Percentiles rank a stretch among this genome's conserved stretches.
Evolutionary conservation across 2,797 vertebrate species (phyloP).

Genomic region (Crocidura indochinensis): DNA sequence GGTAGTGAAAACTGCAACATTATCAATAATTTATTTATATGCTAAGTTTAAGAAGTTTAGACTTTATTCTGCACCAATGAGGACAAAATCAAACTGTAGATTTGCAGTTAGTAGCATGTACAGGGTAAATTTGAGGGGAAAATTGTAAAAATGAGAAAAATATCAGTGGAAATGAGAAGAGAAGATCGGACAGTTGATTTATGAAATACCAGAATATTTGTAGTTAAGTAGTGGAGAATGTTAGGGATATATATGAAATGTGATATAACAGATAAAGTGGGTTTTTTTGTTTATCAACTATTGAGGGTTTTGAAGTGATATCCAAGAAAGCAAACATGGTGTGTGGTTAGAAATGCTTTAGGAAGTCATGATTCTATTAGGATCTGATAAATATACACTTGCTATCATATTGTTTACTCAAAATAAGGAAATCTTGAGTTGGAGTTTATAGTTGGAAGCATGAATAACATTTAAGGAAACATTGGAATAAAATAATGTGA

Average conservation of each 20-base stretch:
- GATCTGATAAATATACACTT: not conserved
- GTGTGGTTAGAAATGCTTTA: slow-evolving; percentile 5
- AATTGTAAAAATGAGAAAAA: not conserved
- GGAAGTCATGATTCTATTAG: not conserved
- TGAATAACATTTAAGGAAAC: not conserved
- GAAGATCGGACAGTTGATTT: not conserved
- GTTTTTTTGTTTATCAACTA: not conserved
- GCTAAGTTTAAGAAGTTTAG: not conserved
- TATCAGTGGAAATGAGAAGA: not conserved
- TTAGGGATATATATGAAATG: not conserved
- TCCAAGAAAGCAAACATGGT: not conserved
- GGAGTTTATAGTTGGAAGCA: not conserved
- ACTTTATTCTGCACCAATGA: not conserved
- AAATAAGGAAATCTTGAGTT: not conserved
- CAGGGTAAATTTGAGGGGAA: slow-evolving; percentile 13
- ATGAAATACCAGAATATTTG: not conserved
- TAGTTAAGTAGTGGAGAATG: not conserved
- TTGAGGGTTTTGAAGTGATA: not conserved
- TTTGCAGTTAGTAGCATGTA: slow-evolving; percentile 42
- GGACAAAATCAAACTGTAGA: not conserved
- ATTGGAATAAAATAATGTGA: not conserved
- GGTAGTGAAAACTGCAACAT: not conserved
- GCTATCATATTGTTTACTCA: not conserved
- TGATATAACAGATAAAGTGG: not conserved
- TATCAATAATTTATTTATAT: not conserved